phyloP scores from a whole-genome alignment of 2,888 invertebrate species.

The Cataglyphis altisquamis region DNA sequence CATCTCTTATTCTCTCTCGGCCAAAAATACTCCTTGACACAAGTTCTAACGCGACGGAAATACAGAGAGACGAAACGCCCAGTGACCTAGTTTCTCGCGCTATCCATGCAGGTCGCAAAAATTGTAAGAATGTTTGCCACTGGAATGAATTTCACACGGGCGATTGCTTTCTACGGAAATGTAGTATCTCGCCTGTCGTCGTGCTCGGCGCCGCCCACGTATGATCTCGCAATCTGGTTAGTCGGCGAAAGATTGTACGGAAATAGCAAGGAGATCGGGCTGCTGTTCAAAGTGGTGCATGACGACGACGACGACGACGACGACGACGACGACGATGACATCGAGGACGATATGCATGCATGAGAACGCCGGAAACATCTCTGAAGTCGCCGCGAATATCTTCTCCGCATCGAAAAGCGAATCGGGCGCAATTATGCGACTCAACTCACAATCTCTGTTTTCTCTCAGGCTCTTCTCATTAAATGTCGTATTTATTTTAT shows the following conservation, averaged over 20 bases:
- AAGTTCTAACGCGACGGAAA: background rate
- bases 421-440: slow-evolving; percentile 18
- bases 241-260: slow-evolving; percentile 80
- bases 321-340: slow-evolving; percentile 13
- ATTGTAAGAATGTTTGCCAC: slow-evolving; percentile 23
- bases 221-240: slow-evolving; percentile 79
- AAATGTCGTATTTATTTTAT: background rate
- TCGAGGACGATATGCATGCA: slow-evolving; percentile 39
- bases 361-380: slow-evolving; percentile 29
- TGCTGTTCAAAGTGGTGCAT: slow-evolving; percentile 67
- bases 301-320: slow-evolving; percentile 43
- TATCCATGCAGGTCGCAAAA: background rate
- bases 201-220: slow-evolving; percentile 54
- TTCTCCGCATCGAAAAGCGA: slow-evolving; percentile 5
- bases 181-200: slow-evolving; percentile 52
- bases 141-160: slow-evolving; percentile 59
- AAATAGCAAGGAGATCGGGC: slow-evolving; percentile 80
- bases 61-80: background rate
- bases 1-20: background rate
- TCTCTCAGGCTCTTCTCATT: background rate
- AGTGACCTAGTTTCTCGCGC: background rate
- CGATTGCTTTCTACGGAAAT: slow-evolving; percentile 59
- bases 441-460: background rate
- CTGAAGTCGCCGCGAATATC: background rate
- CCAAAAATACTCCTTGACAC: background rate